These are phyloP conservation scores for Rhagoletis zephyria DNA, from an alignment of 1,140 invertebrate species.

Conservation along the genomic window DNA sequence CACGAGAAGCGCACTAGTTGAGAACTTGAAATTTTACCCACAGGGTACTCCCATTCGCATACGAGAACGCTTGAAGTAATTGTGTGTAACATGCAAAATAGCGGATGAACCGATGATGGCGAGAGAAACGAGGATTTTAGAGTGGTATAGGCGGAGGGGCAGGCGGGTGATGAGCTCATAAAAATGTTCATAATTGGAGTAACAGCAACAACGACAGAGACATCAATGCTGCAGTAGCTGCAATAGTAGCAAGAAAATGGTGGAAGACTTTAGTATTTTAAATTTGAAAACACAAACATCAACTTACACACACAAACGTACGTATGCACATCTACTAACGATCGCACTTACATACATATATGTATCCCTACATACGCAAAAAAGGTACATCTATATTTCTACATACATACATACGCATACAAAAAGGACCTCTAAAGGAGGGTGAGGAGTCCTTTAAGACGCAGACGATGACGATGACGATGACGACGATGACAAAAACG, in stretches of 20 bases:
- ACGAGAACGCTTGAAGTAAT: not conserved
- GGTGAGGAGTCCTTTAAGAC: conserved; percentile 28
- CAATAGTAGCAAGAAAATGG: not conserved
- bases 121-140: not conserved
- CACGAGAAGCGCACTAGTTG: too few species aligned
- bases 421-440: not conserved
- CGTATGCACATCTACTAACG: too few species aligned
- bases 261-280: conserved; percentile 21
- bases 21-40: not conserved
- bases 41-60: not conserved
- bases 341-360: not conserved
- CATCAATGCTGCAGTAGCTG: not conserved
- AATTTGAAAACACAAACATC: conserved; percentile 39
- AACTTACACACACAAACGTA: not conserved
- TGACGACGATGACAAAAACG: not conserved
- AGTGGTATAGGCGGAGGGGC: not conserved
- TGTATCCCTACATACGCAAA: not conserved
- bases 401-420: not conserved
- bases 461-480: not conserved
- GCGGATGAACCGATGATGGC: conserved; percentile 6
- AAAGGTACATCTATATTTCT: not conserved
- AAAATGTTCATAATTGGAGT: conserved; percentile 47
- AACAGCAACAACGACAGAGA: not conserved
- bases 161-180: conserved; percentile 16
- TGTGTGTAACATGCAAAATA: conserved; percentile 34